Conservation (phyloP, 2,797 vertebrate species). For the Martes flavigula region DNA sequence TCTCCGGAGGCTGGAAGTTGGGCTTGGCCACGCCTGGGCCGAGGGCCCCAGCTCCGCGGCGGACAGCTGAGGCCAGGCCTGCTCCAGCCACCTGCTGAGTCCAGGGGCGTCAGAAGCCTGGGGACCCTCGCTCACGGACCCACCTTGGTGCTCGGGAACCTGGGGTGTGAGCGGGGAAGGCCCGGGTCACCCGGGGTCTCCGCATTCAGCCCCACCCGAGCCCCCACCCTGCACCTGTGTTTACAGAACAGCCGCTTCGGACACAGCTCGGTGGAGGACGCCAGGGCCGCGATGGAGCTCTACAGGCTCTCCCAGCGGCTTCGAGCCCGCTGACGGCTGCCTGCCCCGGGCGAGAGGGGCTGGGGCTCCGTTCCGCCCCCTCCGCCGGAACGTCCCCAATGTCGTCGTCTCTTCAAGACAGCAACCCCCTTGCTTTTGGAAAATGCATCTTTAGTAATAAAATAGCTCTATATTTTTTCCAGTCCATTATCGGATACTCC, state of each 20-base stretch:
- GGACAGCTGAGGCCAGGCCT: not conserved
- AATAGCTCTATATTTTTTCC: slow-evolving; percentile 46
- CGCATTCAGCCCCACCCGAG: too few relatives aligned
- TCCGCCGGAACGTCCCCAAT: not conserved
- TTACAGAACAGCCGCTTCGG: slow-evolving; percentile 46
- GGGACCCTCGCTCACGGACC: not conserved
- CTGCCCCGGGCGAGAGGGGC: fast-evolving
- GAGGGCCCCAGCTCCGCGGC: not conserved
- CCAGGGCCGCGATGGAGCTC: not conserved
- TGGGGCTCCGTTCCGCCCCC: fast-evolving
- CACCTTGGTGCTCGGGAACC: not conserved
- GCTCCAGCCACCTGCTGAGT: not conserved
- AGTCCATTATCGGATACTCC: not conserved
- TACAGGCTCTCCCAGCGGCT: slow-evolving; percentile 10
- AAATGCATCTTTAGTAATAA: slow-evolving; percentile 18
- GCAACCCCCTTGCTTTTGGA: not conserved
- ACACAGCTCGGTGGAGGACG: slow-evolving; percentile 72
- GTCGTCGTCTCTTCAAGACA: not conserved
- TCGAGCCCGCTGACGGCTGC: not conserved
- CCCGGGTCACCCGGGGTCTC: fast-evolving
- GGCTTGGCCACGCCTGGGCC: not conserved
- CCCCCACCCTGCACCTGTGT: not conserved
- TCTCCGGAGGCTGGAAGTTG: not conserved
- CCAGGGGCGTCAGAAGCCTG: not conserved
- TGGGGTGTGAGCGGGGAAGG: not conserved